Base-by-base conservation (phyloP, 2,113 vertebrate species). In the Pontoporia blainvillei region DNA sequence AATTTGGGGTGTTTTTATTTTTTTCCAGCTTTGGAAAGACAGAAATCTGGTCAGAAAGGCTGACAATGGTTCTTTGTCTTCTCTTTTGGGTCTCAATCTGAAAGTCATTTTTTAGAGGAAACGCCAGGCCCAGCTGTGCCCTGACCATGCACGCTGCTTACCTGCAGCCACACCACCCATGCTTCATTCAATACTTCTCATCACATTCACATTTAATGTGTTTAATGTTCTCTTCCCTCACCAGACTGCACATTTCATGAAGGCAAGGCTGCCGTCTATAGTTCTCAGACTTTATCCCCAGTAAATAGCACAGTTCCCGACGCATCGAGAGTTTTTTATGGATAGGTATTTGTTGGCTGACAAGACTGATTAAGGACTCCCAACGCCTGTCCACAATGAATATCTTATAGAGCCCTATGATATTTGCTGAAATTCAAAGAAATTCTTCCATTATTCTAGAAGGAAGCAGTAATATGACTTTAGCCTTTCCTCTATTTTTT, bases 401-500 rank as follows among this genome's bases (percentile, higher is more conserved):
- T 29, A 86, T 23, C 27, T 34, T 34, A 25, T 6, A 89, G 3
- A 62, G 21, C 3, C 23, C 25, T 81, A 6, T 31, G 25, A 8
- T 10, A 76, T 29, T 66, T 93, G 59, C 17, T 67, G 31, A 93
- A 93, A 89, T 75, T 83, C 90, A 75, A 85, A 95, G 21, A 71
- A 44, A 78, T 78, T 1, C 27, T 91, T n/a, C 49, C 64, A 61
- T 85, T 34, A 67, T 57, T 86, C 49, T 71, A 61, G 8, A 79
- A 66, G 17, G 2, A 91, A 89, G 31, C 49, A 44, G 27, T 12
- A 62, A 31, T 41, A 41, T 66, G 21, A 86, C 13, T 49, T 95
- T 34, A 66, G 2, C 64, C 34, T 46, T 88, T 17, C 3, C 9
- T 10, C 12, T 71, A 25, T 79, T 75, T 76, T 88, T 76, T 49